Conservation (phyloP, 2,113 vertebrate genomes). For the Rhegmatorhina hoffmannsi region DNA sequence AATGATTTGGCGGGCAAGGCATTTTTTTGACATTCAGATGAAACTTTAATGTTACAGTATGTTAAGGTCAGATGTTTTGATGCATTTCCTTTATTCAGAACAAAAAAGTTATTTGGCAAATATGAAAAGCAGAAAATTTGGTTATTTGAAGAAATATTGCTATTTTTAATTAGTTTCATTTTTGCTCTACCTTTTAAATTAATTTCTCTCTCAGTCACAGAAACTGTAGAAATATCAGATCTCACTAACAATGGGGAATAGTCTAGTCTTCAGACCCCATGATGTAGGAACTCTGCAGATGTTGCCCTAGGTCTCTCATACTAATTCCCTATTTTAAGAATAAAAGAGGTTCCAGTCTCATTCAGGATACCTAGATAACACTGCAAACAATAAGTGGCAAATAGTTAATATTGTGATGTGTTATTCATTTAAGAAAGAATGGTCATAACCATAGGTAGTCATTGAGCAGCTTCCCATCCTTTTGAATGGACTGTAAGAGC, state of each 20-base stretch:
- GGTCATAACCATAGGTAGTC: background rate
- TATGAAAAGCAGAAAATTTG: background rate
- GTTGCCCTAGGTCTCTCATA: background rate
- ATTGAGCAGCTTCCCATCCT: background rate
- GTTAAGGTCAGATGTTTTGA: background rate
- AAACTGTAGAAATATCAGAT: background rate
- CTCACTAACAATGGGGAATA: background rate
- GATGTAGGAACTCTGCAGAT: background rate
- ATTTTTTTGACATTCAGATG: background rate
- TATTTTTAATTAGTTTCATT: background rate
- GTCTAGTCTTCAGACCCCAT: background rate
- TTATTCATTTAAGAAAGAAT: background rate
- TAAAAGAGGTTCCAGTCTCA: background rate
- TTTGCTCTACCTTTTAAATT: background rate
- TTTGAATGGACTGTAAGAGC: background rate
- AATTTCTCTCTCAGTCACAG: background rate
- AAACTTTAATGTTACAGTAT: background rate
- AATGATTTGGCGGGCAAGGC: background rate
- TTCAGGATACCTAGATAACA: background rate
- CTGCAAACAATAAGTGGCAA: background rate
- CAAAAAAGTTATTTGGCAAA: background rate
- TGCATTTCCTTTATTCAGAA: background rate
- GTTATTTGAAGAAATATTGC: rapidly evolving
- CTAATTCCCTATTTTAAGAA: background rate
- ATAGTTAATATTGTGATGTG: background rate